Base-by-base conservation (phyloP, 2,888 invertebrate genomes). In the Archips xylosteana region DNA sequence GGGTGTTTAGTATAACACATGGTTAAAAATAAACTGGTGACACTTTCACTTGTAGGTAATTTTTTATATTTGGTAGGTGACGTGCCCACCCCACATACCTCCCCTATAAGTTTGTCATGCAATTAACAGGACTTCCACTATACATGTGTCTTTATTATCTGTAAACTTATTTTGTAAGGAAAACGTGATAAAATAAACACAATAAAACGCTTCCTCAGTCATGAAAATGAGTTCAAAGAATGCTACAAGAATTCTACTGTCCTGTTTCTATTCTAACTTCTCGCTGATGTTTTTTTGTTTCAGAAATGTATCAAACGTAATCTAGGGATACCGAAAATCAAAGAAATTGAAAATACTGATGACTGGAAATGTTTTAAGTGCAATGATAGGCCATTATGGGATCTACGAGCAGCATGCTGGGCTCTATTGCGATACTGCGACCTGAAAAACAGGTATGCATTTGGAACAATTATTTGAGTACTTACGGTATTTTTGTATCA, bases 341-440 rank as follows among this genome's bases (percentile, higher is more conserved):
- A 95, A 70, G 96, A 96, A 84, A 97, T 97, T 78, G 96, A 97
- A 83, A 96, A 96, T 73, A 96, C 96, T 78, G 97, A 97, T 85
- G 97, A 96, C 81, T 97, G 97, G 97, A 96, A 96, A 82, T 97
- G 97, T 87, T 97, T 97, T 80, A 96, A 96, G 63, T 97, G 97
- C 83, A 95, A 96, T 79, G 95, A 96, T 0, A 95, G 92, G 74
- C 96, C 96, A 82, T 85, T 97, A 45, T 96, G 95, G 92, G 95
- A 95, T 39, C 86, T 96, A 23, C 94, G 97, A 47, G 96, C 96
- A n/a, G 89, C 95, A 47, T 97, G 97, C 82, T 96, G 96, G 95
- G 97, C 97, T 54, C 91, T 97, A 9, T 91, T 96, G 76, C 96
- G 96, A 74, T 97, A 96, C 84, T 96, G 96, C 77, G 95, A 95